Evolutionary conservation across 2,797 vertebrate genomes (phyloP), one percentile per base, ranked within the genome.

Genomic region (Smutsia gigantea): DNA sequence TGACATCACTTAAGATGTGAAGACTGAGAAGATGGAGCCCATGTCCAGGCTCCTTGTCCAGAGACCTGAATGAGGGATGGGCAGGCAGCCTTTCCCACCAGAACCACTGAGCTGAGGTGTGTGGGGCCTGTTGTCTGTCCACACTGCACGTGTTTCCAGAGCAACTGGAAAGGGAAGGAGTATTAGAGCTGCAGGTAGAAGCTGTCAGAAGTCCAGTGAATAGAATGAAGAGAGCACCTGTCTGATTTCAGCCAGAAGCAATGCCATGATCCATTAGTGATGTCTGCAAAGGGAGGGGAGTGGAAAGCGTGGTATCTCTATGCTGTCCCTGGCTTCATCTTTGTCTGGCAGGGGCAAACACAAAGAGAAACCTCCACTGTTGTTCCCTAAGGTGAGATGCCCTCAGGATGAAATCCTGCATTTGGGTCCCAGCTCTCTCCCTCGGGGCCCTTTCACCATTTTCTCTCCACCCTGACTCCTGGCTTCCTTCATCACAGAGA

Each of bases 1-100:
- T 74, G 99, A 99, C 95, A 98, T 99, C 97, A 99, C 99, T 18
- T 99, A 99, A 95, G 98, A 99, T 84, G 99, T 99, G 96, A 99
- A 99, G 97, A 99, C 99, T 3, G 99, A 99, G 98, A 99, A 99
- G 98, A 99, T 99, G 98, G 99, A 99, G 84, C 98, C 98, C 85
- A 99, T 99, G 61, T 96, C 0, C 95, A 98, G 96, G 98, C 98
- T 82, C 94, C 93, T 0, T 46, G 5, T 37, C 49, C 42, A 64
- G 51, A 87, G 57, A 64, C 23, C 55, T 31, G 49, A 0, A 85
- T 95, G 55, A 97, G 95, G 68, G 97, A 98, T 66, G 97, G 96
- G 97, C 97, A 97, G 81, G 96, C 34, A 64, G 31, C 39, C n/a
- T 94, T 68, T 39, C 31, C 64, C 77, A 42, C 25, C 31, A 19